These are phyloP conservation scores for Neodiprion virginianus DNA, from an alignment of 1,140 invertebrate species.

Conservation along the genomic window DNA sequence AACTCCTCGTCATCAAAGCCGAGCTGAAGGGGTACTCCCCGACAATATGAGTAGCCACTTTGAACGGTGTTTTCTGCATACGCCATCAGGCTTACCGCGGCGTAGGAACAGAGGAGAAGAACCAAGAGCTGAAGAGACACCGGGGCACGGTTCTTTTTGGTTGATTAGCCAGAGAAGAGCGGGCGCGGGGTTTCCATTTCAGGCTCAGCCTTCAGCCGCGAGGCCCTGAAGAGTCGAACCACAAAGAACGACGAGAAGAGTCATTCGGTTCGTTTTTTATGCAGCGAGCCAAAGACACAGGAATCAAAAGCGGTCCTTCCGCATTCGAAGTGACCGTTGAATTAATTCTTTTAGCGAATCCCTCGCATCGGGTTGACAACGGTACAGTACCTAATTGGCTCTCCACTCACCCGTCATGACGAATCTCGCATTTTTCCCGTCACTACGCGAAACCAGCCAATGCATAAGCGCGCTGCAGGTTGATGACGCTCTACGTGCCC, in stretches of 20 bases:
- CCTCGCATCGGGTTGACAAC: too few species aligned
- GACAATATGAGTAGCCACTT: slow-evolving; percentile 48
- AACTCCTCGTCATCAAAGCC: slow-evolving; percentile 49
- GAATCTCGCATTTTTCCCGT: too few species aligned
- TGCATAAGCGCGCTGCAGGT: too few species aligned
- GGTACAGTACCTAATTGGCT: too few species aligned
- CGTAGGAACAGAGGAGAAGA: slow-evolving; percentile 20
- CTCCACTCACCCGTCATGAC: too few species aligned
- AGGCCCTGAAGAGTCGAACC: not conserved
- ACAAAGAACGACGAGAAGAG: not conserved
- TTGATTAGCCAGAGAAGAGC: slow-evolving; percentile 43
- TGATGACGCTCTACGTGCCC: too few species aligned
- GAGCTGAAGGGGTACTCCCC: slow-evolving; percentile 26
- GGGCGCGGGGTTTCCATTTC: slow-evolving; percentile 21
- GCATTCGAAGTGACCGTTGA: not conserved
- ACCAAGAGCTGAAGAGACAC: slow-evolving; percentile 5
- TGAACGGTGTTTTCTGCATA: slow-evolving; percentile 48
- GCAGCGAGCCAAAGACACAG: too few species aligned
- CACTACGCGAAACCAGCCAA: too few species aligned
- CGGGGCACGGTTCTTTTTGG: slow-evolving; percentile 35
- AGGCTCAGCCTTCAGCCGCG: not conserved
- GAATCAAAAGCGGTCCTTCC: not conserved
- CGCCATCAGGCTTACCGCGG: slow-evolving; percentile 37
- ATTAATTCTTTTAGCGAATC: not conserved
- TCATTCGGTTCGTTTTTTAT: not conserved